Evolutionary conservation across 2,888 invertebrate genomes (phyloP), one percentile per base, ranked within the genome.

Genomic region (Rapana venosa): DNA sequence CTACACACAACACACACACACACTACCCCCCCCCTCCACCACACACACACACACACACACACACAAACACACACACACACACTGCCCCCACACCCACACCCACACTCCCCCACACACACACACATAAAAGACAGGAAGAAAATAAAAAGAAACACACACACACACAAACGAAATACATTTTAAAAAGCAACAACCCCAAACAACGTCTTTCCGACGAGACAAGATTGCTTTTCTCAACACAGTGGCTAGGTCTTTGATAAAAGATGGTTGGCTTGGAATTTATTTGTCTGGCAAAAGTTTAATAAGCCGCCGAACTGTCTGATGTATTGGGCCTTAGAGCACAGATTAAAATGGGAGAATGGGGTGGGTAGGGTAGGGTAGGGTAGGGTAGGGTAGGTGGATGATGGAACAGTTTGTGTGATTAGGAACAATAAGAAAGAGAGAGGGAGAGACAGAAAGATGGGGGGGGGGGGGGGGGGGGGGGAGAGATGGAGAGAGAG

Each of bases 231-330:
- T n/a, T 30, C n/a, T 4, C 61, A 20, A 8, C 61, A 1, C 13
- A 61, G 61, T 61, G 2, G 2, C 6, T 61, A 61, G 22, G 20
- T 20, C 2, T 20, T 22, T 20, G 22, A 61, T 22, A 61, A 61
- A 61, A 15, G 61, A 22, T 61, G 22, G 20, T 61, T 74, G n/a
- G 74, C n/a, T 22, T 26, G n/a, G 30, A 74, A 74, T 74, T 74
- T 74, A 74, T 74, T 74, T 74, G 74, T 74, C 74, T n/a, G 74
- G n/a, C 11, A 74, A 74, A 74, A n/a, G 70, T 70, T 74, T 26
- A 74, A 11, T 11, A 74, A 74, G 22, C 15, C 22, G 22, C 22
- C 20, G 22, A 61, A 74, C 11, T 74, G 26, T 74, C 74, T 74
- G 74, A n/a, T n/a, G 61, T 61, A 15, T 61, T 61, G 22, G 61